Base-by-base conservation (phyloP, 2,113 vertebrate genomes). In the Polypterus bichir region DNA sequence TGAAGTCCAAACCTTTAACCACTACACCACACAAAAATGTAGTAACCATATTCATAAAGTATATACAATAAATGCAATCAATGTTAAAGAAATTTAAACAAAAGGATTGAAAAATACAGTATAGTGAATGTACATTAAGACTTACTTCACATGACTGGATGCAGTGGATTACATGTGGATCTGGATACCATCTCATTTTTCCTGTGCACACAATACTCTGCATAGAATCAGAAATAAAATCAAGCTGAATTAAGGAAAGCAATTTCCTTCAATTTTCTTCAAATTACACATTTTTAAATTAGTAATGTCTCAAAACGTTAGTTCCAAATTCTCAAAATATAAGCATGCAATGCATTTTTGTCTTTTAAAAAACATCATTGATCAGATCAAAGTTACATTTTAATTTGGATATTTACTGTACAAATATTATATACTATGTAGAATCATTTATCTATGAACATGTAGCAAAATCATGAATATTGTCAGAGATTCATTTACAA, bases 101-200 rank as follows among this genome's bases (percentile, higher is more conserved):
- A 27, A 27, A 27, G 27, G 27, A 27, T 27, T 27, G 27, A 2
- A 27, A 27, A 27, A 27, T 27, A 27, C 27, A 27, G 27, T 27
- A 27, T 2, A 27, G 27, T 27, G 68, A 76, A 55, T 5, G 9
- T n/a, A 48, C 57, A 46, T 3, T 4, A 48, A 5, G 5, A 48
- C 87, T 89, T 84, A 98, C 96, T 92, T 98, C 96, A 6, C 96
- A 98, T 0, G 94, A 93, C 67, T 82, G 88, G 74, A 98, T 93
- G 75, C 96, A 98, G 70, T 91, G 83, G 68, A 98, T 73, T 72
- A 75, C 71, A 1, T 74, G 67, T 9, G 92, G 93, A 60, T 92
- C 84, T 3, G 96, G 94, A 47, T 91, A 76, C 96, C 96, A 98
- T 8, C 66, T 88, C 73, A 84, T 79, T 77, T 78, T 72, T 58